Base-by-base conservation (phyloP, 2,797 vertebrate genomes). In the Microtus obscurus region DNA sequence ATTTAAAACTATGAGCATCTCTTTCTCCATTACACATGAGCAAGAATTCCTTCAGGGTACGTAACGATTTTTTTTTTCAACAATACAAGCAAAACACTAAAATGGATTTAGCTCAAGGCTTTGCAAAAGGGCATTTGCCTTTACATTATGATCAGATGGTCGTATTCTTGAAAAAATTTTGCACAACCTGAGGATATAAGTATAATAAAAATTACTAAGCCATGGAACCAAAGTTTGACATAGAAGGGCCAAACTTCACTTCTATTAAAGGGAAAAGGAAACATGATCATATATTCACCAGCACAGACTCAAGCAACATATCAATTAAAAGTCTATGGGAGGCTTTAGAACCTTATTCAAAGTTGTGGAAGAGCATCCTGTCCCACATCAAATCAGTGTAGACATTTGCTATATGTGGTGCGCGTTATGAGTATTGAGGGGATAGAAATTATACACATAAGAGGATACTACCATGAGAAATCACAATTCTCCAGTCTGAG, bases 241-340 rank as follows among this genome's bases (percentile, higher is more conserved):
- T 43, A 51, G 45, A 59, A 21, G 73, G 6, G 51, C 45, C 90
- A 86, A 48, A 48, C 63, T 71, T 90, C 91, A 63, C 48, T 93
- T 82, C 59, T 63, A n/a, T 74, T 69, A 93, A 45, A 92, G 83
- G 77, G 78, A 96, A 74, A 93, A 88, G 71, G 69, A 94, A 90
- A 51, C 65, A 16, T 67, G 90, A 90, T 79, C 87, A 93, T 86
- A 97, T 96, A 96, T 96, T 97, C 95, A 79, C 65, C 79, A 73
- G 73, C 95, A 97, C 95, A 96, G 67, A 95, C 88, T 96, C 3
- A 11, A 95, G 80, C 74, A 87, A 96, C 73, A 61, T 83, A 96
- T 59, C 95, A 81, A 97, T 95, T 93, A 97, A 97, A 97, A 88
- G 56, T 67, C 94, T 89, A 95, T 95, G 89, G 91, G 80, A 88